Conservation (phyloP, 2,888 invertebrate genomes). For the Nomada flava region DNA sequence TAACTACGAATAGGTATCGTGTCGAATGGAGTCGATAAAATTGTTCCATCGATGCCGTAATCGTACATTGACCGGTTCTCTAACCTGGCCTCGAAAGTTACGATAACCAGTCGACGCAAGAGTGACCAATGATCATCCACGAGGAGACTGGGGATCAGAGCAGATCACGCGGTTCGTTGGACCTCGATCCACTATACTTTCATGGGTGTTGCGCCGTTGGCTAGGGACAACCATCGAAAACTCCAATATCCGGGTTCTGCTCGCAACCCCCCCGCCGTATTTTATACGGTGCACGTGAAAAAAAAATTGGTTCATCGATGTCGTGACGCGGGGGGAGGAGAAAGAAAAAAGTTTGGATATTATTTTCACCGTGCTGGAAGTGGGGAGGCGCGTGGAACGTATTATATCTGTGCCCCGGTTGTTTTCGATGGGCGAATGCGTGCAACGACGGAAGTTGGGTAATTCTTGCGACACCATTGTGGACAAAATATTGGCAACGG, state of each 20-base stretch:
- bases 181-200: conserved; percentile 52
- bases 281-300: conserved; percentile 38
- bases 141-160: conserved; percentile 11
- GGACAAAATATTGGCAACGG: conserved; percentile 13
- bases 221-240: conserved; percentile 56
- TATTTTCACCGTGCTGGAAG: conserved; percentile 42
- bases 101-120: neutral
- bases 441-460: neutral
- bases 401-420: neutral
- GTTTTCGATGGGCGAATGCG: neutral
- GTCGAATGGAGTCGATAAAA: conserved; percentile 11
- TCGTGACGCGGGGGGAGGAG: conserved; percentile 18
- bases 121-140: neutral
- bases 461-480: neutral
- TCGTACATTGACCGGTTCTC: conserved; percentile 5
- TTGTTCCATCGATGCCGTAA: conserved; percentile 24
- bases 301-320: conserved; percentile 46
- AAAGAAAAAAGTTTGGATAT: conserved; percentile 31
- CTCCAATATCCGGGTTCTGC: conserved; percentile 62
- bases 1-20: neutral
- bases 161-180: conserved; percentile 58
- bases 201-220: conserved; percentile 36
- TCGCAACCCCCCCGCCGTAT: conserved; percentile 11
- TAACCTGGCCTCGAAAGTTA: too few species aligned
- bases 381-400: conserved; percentile 10